phyloP scores from a whole-genome alignment of 2,888 invertebrate species.

The Erebia ligea region DNA sequence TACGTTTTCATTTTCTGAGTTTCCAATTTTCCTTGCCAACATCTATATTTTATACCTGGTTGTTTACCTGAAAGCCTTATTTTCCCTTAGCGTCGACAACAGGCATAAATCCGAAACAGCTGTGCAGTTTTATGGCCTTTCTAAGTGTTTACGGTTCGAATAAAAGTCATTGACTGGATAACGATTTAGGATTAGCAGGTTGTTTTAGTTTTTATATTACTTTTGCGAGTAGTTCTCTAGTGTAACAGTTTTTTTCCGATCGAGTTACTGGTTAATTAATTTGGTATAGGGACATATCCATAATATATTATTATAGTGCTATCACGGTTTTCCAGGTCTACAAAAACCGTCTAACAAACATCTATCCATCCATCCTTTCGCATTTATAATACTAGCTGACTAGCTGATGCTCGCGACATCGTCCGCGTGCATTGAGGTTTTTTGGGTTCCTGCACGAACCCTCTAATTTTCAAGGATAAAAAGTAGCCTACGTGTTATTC shows the following conservation, averaged over 20 bases:
- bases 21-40: no score
- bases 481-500: no score
- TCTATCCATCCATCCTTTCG: no score
- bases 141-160: slow-evolving; percentile 24
- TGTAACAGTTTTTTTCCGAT: background rate
- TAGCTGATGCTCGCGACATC: no score
- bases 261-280: background rate
- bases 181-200: slow-evolving; percentile 21
- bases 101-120: slow-evolving; percentile 21
- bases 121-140: slow-evolving; percentile 24
- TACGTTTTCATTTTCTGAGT: no score
- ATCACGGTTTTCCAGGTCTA: no score
- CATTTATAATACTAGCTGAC: no score
- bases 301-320: no score
- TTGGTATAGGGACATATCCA: background rate
- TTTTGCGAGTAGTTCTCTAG: background rate
- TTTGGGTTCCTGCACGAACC: no score
- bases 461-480: no score
- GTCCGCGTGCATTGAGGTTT: no score
- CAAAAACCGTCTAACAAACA: no score
- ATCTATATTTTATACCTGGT: slow-evolving; percentile 5
- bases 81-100: slow-evolving; percentile 17
- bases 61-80: slow-evolving; percentile 5
- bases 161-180: slow-evolving; percentile 23
- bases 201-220: slow-evolving; percentile 23